Evolutionary conservation across 2,888 invertebrate genomes (phyloP), one percentile per base, ranked within the genome.

Genomic region (Heliconius aoede): DNA sequence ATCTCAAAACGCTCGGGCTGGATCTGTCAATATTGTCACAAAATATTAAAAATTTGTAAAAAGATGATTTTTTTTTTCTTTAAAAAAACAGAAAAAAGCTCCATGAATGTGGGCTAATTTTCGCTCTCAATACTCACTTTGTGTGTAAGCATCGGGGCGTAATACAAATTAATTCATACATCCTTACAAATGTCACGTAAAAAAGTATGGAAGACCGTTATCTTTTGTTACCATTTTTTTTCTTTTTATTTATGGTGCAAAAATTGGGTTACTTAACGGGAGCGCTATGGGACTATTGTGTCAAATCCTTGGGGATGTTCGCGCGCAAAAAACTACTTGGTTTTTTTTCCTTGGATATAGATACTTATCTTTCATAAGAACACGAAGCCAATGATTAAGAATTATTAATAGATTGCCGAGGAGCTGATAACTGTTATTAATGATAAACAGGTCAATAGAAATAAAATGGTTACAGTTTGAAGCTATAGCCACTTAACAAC

Each of bases 191-290:
- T 21, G 60, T 76, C 80, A 65, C 81, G 72, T 84, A 90, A 90
- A 89, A 88, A 85, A 18, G 30, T 78, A 77, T 76, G 82, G 85
- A 90, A 89, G 91, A 89, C 93, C 93, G 93, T 93, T 93, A 91
- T 82, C 90, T 90, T 90, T 91, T 87, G 86, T 80, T 67, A 58
- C 51, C 8, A n/a, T n/a, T 81, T 86, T 90, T 92, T 90, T 87
- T 83, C 82, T 84, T 89, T 86, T 92, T 94, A 94, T 92, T 91
- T 93, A 93, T 91, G 93, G 94, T 91, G 93, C 87, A 91, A 93
- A 93, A 94, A 94, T 94, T 94, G 92, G 94, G 94, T 94, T 93
- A 94, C 94, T 94, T 94, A 94, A 90, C 93, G 93, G 93, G 89
- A 92, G 92, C 92, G 91, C 91, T 71, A 61, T 79, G 83, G 83